Percentiles rank a stretch among this genome's conserved stretches.
These are phyloP conservation scores for Montipora sp. DNA, from an alignment of 64 coral and sea anemone species.

Conservation along the genomic window DNA sequence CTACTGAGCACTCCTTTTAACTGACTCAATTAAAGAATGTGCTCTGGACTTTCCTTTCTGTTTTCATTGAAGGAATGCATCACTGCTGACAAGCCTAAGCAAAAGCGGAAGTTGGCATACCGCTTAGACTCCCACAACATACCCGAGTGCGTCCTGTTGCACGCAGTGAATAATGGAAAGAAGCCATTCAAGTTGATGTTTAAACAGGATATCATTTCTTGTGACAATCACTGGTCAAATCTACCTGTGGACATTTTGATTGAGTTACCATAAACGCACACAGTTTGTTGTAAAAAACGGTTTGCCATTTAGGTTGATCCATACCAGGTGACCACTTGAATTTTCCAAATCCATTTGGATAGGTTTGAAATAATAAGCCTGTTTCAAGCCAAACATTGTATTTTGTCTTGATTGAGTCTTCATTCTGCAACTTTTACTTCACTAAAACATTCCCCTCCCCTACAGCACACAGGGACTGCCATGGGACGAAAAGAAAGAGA, in stretches of 20 bases:
- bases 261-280: neutral
- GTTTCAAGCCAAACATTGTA: too few relatives aligned
- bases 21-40: too few relatives aligned
- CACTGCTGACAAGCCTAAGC: neutral
- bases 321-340: too few relatives aligned
- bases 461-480: too few relatives aligned
- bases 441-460: too few relatives aligned
- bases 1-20: too few relatives aligned
- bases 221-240: slow-evolving; percentile 8
- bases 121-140: neutral
- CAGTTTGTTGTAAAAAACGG: neutral
- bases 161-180: neutral
- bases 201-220: neutral
- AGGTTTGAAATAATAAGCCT: too few relatives aligned
- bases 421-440: too few relatives aligned
- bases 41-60: neutral
- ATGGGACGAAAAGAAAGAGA: too few relatives aligned
- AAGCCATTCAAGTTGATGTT: slow-evolving; percentile 3
- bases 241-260: slow-evolving; percentile 15
- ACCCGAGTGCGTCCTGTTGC: slow-evolving; percentile 25
- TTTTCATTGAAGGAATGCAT: slow-evolving; percentile 6
- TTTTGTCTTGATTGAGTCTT: too few relatives aligned
- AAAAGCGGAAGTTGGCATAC: slow-evolving; percentile 43
- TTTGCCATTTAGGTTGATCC: too few relatives aligned
- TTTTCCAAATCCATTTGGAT: too few relatives aligned